A percentile compares a stretch with the other conserved stretches of the same genome.
Evolutionary conservation across 92 coral and sea anemone species (phyloP).

Genomic region (Muricea muricata): DNA sequence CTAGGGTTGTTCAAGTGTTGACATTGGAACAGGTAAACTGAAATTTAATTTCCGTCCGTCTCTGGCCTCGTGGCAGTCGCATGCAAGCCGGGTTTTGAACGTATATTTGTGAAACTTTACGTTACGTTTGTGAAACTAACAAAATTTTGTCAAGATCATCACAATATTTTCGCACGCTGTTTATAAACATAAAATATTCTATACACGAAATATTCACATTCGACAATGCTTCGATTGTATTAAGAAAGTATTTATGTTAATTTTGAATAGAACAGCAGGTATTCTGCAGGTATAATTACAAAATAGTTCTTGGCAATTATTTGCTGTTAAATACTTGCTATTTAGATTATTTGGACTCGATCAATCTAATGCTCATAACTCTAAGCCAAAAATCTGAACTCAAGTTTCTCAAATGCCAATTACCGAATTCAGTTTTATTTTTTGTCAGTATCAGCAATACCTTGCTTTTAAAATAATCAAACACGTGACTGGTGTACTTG

Average conservation of each 20-base stretch:
- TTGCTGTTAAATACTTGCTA: not conserved
- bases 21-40: not conserved
- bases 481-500: too few species aligned
- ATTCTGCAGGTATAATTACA: not conserved
- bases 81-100: too few species aligned
- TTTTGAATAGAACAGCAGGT: constrained; percentile 28
- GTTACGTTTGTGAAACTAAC: not conserved
- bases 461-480: too few species aligned
- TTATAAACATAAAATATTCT: not conserved
- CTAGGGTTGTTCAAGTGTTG: not conserved
- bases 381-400: too few species aligned
- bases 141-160: not conserved
- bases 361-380: too few species aligned
- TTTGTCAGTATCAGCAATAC: too few species aligned
- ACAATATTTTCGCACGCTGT: not conserved
- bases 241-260: constrained; percentile 4
- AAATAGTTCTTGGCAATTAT: not conserved
- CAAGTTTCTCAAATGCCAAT: too few species aligned
- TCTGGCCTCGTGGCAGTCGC: too few species aligned
- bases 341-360: too few species aligned
- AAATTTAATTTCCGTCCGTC: too few species aligned
- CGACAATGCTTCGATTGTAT: not conserved
- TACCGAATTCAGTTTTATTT: too few species aligned
- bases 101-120: too few species aligned
- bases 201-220: not conserved